phyloP scores from a whole-genome alignment of 2,797 vertebrate genomes.

The Buceros bicornis region DNA sequence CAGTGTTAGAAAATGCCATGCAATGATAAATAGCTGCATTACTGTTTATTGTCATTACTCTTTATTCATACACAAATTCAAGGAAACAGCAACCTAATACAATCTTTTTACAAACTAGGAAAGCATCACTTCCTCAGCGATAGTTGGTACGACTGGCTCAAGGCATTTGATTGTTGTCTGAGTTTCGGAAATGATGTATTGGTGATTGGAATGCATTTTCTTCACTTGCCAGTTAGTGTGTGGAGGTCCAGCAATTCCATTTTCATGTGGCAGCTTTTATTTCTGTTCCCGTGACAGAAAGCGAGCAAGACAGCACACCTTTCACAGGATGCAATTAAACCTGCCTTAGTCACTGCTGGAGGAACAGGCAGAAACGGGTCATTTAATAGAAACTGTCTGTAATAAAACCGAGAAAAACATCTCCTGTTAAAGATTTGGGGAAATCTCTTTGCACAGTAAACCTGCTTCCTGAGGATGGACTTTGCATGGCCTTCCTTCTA shows the following conservation, averaged over 20 bases:
- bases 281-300: neutral
- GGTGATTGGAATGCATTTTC: neutral
- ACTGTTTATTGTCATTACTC: neutral
- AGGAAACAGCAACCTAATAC: neutral
- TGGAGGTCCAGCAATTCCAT: neutral
- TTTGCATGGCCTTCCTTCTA: slow-evolving; percentile 26
- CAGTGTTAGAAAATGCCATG: neutral
- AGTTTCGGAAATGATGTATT: neutral
- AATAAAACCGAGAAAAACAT: neutral
- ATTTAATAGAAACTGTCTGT: neutral
- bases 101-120: neutral
- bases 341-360: neutral
- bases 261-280: neutral
- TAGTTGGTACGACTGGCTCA: neutral
- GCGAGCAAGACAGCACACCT: neutral
- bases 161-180: neutral
- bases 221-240: neutral
- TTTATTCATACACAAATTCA: neutral
- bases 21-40: neutral
- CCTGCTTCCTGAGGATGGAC: neutral
- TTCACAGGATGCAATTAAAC: neutral
- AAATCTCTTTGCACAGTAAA: slow-evolving; percentile 1
- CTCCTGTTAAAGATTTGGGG: neutral
- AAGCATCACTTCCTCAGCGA: neutral
- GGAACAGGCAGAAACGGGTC: neutral